A percentile compares a stretch with the other conserved stretches of the same genome.
Conservation (phyloP, 2,888 invertebrate genomes). For the Parelbella ahira region DNA sequence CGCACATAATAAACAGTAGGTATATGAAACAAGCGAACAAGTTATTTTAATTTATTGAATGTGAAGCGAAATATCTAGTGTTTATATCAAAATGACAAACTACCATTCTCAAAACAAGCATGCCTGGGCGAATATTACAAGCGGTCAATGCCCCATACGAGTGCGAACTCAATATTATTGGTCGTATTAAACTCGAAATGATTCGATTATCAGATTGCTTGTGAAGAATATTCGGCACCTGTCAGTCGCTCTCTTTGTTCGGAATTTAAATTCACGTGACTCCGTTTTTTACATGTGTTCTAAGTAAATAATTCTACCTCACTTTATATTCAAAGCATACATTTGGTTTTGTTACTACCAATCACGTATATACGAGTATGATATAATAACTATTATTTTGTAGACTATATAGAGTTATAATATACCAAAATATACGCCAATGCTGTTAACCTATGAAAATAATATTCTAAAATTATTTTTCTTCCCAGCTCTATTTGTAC, state of each 20-base stretch:
- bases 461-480: too few relatives aligned
- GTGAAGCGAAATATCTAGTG: neutral
- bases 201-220: conserved; percentile 29
- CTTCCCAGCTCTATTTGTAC: too few relatives aligned
- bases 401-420: too few relatives aligned
- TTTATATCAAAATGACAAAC: conserved; percentile 8
- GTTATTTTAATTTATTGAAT: neutral
- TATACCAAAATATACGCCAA: too few relatives aligned
- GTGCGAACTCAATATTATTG: conserved; percentile 30
- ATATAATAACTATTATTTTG: too few relatives aligned
- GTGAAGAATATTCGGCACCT: conserved; percentile 25
- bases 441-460: too few relatives aligned
- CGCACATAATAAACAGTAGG: conserved; percentile 9
- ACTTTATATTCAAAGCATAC: too few relatives aligned
- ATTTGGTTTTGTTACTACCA: too few relatives aligned
- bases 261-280: conserved; percentile 21
- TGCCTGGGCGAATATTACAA: conserved; percentile 6
- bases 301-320: conserved; percentile 19
- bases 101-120: conserved; percentile 7
- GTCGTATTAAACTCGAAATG: conserved; percentile 28
- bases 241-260: conserved; percentile 28
- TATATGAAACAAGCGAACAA: conserved; percentile 1
- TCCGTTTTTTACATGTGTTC: conserved; percentile 17
- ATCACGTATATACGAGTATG: too few relatives aligned
- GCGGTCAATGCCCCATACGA: conserved; percentile 26